These are phyloP conservation scores for Drosophila santomea DNA, from an alignment of 1,140 invertebrate genomes.

Conservation along the genomic window DNA sequence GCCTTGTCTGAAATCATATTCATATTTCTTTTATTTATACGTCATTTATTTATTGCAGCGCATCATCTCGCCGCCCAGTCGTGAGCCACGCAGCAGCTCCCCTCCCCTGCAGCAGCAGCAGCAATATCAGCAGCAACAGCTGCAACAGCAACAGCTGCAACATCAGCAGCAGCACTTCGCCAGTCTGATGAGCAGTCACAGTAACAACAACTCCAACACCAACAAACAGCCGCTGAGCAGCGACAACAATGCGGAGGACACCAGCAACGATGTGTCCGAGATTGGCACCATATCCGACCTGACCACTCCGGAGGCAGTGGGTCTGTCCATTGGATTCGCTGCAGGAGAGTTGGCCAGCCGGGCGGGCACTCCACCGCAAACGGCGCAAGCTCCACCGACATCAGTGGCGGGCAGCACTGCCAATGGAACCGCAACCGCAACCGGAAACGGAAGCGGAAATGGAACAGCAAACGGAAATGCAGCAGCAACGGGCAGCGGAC, in stretches of 20 bases:
- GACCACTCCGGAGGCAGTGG: constrained; percentile 71
- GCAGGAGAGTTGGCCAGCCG: constrained; percentile 37
- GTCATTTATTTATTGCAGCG: constrained; percentile 43
- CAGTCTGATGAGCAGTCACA: constrained; percentile 53
- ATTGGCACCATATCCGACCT: constrained; percentile 84
- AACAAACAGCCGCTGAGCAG: constrained; percentile 48
- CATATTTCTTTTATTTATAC: background rate
- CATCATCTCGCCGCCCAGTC: constrained; percentile 76
- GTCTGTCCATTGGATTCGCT: constrained; percentile 26
- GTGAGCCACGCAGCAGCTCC: constrained; percentile 58
- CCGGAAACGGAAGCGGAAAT: background rate
- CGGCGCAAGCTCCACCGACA: constrained; percentile 27
- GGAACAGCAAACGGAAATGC: background rate
- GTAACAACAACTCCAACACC: constrained; percentile 55
- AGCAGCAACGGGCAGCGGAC: constrained; percentile 10
- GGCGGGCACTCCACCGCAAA: constrained; percentile 12
- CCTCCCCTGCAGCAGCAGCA: constrained; percentile 51
- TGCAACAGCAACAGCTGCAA: constrained; percentile 33
- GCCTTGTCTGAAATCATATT: background rate
- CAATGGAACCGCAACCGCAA: background rate
- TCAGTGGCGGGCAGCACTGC: constrained; percentile 16
- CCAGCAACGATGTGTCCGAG: constrained; percentile 84
- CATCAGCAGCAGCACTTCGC: constrained; percentile 44
- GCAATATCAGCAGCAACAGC: constrained; percentile 29
- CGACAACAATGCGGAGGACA: constrained; percentile 83